Conservation (phyloP, 2,797 vertebrate genomes). For the Sebastes kiyomatsui region DNA sequence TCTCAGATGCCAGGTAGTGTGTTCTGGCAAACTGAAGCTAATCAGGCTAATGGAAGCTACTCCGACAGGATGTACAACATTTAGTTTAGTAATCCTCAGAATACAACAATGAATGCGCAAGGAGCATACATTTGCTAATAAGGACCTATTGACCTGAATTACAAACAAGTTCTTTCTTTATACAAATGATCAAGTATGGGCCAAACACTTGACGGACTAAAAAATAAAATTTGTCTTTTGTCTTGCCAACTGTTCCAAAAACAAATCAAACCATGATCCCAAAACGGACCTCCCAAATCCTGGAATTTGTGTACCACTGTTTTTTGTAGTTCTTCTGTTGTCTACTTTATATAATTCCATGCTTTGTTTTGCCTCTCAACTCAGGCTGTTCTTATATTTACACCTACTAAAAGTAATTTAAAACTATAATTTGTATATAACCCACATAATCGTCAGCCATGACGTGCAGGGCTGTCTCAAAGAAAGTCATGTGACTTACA, state of each 20-base stretch:
- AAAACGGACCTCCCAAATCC: background rate
- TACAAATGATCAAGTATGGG: background rate
- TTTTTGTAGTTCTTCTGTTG: background rate
- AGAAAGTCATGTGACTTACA: no score
- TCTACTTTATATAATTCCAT: background rate
- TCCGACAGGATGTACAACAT: background rate
- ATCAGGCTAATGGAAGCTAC: background rate
- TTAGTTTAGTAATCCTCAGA: background rate
- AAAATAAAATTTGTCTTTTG: no score
- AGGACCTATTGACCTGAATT: background rate
- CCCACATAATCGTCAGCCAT: no score
- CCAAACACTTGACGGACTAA: background rate
- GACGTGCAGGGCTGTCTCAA: no score
- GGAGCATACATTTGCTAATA: background rate
- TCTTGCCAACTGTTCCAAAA: background rate
- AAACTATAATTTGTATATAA: no score
- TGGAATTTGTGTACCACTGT: no score
- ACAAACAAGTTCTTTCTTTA: fast-evolving
- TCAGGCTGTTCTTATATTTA: no score
- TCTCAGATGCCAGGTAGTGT: background rate
- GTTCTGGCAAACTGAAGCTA: background rate
- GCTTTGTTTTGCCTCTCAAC: background rate
- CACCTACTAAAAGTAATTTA: no score
- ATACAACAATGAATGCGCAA: background rate
- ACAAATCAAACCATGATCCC: background rate